Conservation (phyloP, 2,113 vertebrate genomes). For the Opisthocomus hoazin region DNA sequence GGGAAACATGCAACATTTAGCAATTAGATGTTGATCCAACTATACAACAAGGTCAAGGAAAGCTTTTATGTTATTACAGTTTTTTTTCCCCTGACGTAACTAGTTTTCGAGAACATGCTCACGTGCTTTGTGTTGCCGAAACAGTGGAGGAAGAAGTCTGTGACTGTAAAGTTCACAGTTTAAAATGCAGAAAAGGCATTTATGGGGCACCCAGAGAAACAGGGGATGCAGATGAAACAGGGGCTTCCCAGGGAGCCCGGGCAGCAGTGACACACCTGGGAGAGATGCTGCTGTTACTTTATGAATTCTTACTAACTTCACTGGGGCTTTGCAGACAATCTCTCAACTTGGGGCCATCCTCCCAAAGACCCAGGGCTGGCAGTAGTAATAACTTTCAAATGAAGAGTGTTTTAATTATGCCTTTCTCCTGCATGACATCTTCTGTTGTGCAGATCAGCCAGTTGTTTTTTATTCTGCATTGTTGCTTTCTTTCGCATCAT, state of each 20-base stretch:
- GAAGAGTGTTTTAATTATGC: background rate
- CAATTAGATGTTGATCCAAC: conserved; percentile 29
- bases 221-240: background rate
- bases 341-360: background rate
- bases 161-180: background rate
- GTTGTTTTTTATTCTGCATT: background rate
- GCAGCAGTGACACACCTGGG: background rate
- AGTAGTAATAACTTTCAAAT: background rate
- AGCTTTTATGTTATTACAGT: background rate
- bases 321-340: background rate
- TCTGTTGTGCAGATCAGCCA: background rate
- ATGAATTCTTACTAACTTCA: background rate
- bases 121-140: background rate
- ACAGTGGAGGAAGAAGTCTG: background rate
- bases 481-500: background rate
- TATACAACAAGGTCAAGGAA: conserved; percentile 37
- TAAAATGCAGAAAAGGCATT: background rate
- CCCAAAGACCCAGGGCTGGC: background rate
- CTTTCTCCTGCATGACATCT: background rate
- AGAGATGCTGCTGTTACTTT: background rate
- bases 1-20: conserved; percentile 3
- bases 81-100: background rate
- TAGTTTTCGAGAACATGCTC: background rate
- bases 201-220: background rate
- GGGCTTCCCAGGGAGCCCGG: background rate